Evolutionary conservation across 2,888 invertebrate species (phyloP).

Genomic region (Ichneumon xanthorius): DNA sequence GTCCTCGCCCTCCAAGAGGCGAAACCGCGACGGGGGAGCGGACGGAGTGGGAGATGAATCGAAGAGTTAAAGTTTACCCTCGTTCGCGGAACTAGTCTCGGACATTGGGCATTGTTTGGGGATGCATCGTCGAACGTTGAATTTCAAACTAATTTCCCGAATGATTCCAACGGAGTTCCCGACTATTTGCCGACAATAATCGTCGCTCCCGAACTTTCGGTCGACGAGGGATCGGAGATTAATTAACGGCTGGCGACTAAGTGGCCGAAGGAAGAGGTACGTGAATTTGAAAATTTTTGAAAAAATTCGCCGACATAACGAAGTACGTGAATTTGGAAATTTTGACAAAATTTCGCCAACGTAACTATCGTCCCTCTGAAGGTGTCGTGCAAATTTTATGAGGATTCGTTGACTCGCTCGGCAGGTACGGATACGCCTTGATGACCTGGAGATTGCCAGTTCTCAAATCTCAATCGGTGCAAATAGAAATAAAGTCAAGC

Average conservation of each 20-base stretch:
- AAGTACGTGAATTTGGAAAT: not conserved
- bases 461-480: too few relatives aligned
- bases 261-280: not conserved
- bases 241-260: not conserved
- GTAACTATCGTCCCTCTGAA: not conserved
- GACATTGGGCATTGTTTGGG: not conserved
- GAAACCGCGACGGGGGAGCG: not conserved
- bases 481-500: too few relatives aligned
- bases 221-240: not conserved
- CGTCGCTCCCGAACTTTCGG: not conserved
- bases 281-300: not conserved
- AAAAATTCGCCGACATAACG: not conserved
- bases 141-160: constrained; percentile 11
- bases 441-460: too few relatives aligned
- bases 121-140: not conserved
- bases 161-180: not conserved
- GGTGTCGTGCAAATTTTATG: not conserved
- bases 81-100: not conserved
- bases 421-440: too few relatives aligned
- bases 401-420: not conserved
- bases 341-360: not conserved
- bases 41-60: not conserved
- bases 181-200: not conserved
- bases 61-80: not conserved
- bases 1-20: not conserved